Base-by-base conservation (phyloP, 2,888 invertebrate species). In the Gastrophysa polygoni region DNA sequence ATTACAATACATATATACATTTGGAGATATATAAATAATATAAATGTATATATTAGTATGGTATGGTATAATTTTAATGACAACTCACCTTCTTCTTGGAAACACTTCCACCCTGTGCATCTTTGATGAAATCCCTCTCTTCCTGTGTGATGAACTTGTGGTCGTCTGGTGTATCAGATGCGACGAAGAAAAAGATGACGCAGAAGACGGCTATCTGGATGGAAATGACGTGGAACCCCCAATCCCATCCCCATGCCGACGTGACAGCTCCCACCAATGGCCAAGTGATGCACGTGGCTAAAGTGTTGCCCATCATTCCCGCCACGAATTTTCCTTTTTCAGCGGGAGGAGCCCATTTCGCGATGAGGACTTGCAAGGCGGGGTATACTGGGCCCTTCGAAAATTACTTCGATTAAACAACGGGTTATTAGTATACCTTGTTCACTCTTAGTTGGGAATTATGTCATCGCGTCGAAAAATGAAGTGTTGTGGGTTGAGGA, bases 291-390 rank as follows among this genome's bases (percentile, higher is more conserved):
- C 90, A 87, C 0, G 90, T 90, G 1, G 89, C 91, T 56, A 91
- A 83, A 0, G 90, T 89, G 4, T 91, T 91, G 10, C 91, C 91
- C 85, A 90, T 87, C 72, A 91, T 82, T 0, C 90, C 86, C 71
- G 89, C 88, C 0, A 91, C 83, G 73, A 91, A 91, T 75, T 90
- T 88, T 8, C 90, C 88, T 75, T 88, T 90, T 75, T 91, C 91
- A n/a, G 86, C 84, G 1, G 91, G 90, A 0, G 91, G 91, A 0
- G 89, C 85, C 91, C 91, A 91, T 72, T 86, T 84, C 0, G 91
- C 89, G 3, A 91, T 87, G 61, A 91, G 75, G 2, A 84, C 85
- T 68, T 89, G 89, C 10, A 87, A 82, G 3, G 88, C 83, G 1
- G 89, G 89, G 76, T 89, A 89, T 18, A 85, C 79, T 20, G 87